Percentiles rank a stretch among this genome's conserved stretches.
Evolutionary conservation across 2,888 invertebrate species (phyloP).

Genomic region (Frankliniella fusca): DNA sequence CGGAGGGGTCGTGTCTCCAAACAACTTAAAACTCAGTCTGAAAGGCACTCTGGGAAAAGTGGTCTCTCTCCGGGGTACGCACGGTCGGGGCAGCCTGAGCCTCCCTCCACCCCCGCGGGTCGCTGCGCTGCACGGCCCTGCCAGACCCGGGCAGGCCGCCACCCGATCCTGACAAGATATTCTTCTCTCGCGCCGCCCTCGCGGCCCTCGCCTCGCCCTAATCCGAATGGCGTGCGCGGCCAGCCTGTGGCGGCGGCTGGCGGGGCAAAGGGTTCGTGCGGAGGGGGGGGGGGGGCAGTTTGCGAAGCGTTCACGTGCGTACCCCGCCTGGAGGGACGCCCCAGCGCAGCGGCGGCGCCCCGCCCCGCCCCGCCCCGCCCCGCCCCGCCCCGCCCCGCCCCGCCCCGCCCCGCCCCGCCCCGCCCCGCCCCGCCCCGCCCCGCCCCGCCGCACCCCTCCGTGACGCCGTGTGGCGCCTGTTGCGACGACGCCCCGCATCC

Average conservation of each 20-base stretch:
- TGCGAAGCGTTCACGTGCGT: no score
- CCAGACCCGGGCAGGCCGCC: no score
- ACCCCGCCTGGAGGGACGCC: neutral
- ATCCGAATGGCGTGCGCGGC: no score
- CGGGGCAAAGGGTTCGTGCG: no score
- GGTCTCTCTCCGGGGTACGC: neutral
- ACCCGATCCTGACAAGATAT: no score
- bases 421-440: neutral
- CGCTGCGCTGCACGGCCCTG: neutral
- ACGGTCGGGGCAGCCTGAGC: neutral
- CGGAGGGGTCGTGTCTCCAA: slow-evolving; percentile 18
- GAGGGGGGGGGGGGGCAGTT: no score
- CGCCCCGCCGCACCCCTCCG: neutral
- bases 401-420: neutral
- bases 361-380: neutral
- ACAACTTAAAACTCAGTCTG: slow-evolving; percentile 20
- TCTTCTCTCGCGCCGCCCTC: no score
- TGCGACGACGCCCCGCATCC: neutral
- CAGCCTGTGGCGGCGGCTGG: no score
- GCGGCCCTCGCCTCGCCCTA: no score
- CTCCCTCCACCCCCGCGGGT: neutral
- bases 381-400: neutral
- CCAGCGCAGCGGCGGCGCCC: neutral
- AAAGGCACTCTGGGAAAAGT: slow-evolving; percentile 14
- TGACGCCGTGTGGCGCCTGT: neutral